phyloP scores from a whole-genome alignment of 2,113 vertebrate genomes.

The Microcebus ravelobensis region DNA sequence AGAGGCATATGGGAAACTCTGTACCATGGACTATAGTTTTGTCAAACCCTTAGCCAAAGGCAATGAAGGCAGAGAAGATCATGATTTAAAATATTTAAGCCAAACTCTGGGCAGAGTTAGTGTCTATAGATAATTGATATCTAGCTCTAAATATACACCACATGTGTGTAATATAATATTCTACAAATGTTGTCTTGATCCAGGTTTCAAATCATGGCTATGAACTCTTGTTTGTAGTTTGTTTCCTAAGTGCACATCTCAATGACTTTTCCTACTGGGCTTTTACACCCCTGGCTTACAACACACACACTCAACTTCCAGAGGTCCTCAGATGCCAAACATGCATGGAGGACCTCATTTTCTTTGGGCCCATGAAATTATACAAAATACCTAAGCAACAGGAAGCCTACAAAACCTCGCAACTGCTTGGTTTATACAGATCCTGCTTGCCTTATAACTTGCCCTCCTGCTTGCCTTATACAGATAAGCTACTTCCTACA shows the following conservation, averaged over 20 bases:
- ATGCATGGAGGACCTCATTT: no score
- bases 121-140: neutral
- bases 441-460: neutral
- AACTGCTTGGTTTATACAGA: neutral
- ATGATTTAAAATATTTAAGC: neutral
- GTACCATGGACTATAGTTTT: neutral
- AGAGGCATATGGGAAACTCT: neutral
- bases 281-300: no score
- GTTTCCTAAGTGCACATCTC: no score
- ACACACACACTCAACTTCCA: no score
- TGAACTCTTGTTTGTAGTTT: neutral
- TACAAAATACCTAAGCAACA: no score
- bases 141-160: neutral
- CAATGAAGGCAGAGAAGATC: neutral
- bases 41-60: neutral
- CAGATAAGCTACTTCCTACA: neutral
- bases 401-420: no score
- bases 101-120: neutral
- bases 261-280: no score
- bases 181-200: neutral
- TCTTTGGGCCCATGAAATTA: no score
- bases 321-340: no score
- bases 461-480: neutral
- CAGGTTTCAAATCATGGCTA: neutral
- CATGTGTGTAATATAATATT: neutral